Evolutionary conservation across 2,888 invertebrate genomes (phyloP).

Genomic region (Aspidapion aeneum): DNA sequence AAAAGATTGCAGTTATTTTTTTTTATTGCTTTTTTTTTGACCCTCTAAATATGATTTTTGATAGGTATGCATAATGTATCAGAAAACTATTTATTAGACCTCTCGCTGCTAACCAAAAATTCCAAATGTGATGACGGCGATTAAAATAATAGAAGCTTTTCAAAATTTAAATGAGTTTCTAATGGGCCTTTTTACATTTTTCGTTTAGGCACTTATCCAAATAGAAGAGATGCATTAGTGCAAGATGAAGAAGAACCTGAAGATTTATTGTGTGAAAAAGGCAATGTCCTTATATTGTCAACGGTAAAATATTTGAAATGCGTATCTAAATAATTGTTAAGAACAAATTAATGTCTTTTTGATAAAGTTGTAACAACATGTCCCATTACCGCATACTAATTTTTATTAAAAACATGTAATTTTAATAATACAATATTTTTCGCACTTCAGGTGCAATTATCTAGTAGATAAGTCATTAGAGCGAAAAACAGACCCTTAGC

Average conservation of each 20-base stretch:
- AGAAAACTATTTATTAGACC: not conserved
- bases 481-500: too few species aligned
- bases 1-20: too few species aligned
- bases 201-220: not conserved
- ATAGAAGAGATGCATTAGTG: not conserved
- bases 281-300: not conserved
- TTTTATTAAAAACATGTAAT: too few species aligned
- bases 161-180: not conserved
- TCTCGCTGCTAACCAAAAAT: too few species aligned
- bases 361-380: conserved; percentile 13
- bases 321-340: not conserved
- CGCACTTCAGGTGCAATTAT: too few species aligned
- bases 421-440: too few species aligned
- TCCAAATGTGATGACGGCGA: not conserved
- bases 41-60: not conserved
- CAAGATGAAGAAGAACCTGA: not conserved
- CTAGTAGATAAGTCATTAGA: too few species aligned
- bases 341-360: conserved; percentile 2
- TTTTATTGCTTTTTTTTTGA: too few species aligned
- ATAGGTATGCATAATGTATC: not conserved
- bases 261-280: not conserved
- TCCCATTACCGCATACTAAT: too few species aligned
- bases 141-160: not conserved
- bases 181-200: not conserved
- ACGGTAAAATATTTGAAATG: not conserved